phyloP scores from a whole-genome alignment of 2,113 vertebrate genomes.

The Accipiter cooperii region DNA sequence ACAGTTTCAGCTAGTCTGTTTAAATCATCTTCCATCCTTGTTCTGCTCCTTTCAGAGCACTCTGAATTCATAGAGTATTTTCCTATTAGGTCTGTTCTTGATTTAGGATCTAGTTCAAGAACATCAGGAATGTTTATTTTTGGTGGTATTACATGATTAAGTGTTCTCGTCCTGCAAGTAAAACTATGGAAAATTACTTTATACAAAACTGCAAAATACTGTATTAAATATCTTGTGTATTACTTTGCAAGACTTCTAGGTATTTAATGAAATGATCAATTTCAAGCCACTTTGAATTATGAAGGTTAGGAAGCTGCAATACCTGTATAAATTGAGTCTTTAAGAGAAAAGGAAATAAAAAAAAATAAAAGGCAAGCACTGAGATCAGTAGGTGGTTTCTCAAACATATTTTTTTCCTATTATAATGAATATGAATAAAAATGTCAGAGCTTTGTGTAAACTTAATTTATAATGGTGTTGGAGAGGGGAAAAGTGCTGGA shows the following conservation, averaged over 20 bases:
- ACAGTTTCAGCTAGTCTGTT: neutral
- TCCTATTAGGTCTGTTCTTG: neutral
- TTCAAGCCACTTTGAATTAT: neutral
- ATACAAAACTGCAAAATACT: neutral
- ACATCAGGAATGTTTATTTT: neutral
- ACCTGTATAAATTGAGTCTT: neutral
- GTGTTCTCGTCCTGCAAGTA: neutral
- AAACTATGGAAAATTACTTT: neutral
- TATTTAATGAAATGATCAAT: neutral
- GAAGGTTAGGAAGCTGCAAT: neutral
- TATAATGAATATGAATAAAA: neutral
- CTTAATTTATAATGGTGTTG: neutral
- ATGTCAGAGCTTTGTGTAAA: neutral
- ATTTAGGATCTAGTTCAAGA: neutral
- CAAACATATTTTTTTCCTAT: neutral
- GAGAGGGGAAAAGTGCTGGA: neutral
- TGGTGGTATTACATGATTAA: neutral
- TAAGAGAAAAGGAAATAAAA: neutral
- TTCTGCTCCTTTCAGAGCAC: neutral
- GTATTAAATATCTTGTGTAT: neutral
- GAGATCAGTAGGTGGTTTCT: neutral
- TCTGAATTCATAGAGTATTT: neutral
- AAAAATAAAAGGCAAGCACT: neutral
- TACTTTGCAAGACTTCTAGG: neutral
- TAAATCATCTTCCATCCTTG: neutral